phyloP scores from a whole-genome alignment of 2,113 vertebrate genomes.

The Percina caprodes region DNA sequence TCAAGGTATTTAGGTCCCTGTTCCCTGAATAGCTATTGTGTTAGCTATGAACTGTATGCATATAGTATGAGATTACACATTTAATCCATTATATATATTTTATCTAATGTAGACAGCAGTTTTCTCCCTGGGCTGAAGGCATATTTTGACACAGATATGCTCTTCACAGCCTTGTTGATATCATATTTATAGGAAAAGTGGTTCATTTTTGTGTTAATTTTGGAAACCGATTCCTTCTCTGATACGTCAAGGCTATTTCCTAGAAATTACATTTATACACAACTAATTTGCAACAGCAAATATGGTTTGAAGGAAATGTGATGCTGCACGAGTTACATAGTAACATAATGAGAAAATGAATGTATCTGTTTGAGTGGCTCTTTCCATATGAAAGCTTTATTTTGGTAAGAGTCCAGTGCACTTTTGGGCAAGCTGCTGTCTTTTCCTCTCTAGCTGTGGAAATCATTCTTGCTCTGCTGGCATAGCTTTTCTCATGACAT shows the following conservation, averaged over 20 bases:
- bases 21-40: not conserved
- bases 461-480: not conserved
- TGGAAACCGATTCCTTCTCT: not conserved
- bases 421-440: not conserved
- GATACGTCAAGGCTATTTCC: not conserved
- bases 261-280: not conserved
- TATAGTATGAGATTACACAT: not conserved
- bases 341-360: too few species aligned
- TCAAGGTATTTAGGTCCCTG: not conserved
- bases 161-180: too few species aligned
- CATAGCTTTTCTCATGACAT: not conserved
- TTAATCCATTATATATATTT: not conserved
- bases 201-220: not conserved
- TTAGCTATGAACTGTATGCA: not conserved
- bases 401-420: not conserved
- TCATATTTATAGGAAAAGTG: too few species aligned
- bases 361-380: not conserved
- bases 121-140: not conserved
- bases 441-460: not conserved
- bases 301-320: not conserved
- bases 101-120: not conserved
- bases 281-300: not conserved
- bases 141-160: not conserved
- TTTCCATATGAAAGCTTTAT: slow-evolving; percentile 23
- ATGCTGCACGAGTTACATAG: too few species aligned